Base-by-base conservation (phyloP, 1,140 invertebrate genomes). In the Pseudomyrmex dendroicus region DNA sequence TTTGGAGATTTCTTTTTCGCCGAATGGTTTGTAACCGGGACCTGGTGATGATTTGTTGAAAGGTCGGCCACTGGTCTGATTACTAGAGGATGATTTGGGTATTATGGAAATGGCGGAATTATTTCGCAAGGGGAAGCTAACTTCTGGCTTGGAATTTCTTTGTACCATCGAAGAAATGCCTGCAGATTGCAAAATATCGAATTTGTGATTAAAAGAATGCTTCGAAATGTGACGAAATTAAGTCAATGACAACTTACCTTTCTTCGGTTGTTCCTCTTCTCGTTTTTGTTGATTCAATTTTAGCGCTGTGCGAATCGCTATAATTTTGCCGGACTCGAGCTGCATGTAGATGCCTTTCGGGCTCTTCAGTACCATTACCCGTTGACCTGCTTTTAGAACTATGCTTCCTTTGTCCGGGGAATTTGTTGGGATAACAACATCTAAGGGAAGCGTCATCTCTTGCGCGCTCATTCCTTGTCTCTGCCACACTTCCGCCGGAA, bases 261-360 rank as follows among this genome's bases (percentile, higher is more conserved):
- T 95, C 80, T 96, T 96, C 2, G 92, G 93, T 0, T 35, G 35
- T n/a, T 95, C 95, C 9, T 95, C 94, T 56, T 95, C 95, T 25
- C 95, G 94, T 44, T 95, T 95, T 91, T 96, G 96, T 84, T 96
- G 96, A 73, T 96, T 96, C 8, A 96, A 94, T 93, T 97, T 97
- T 35, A 97, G 95, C 0, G 96, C 96, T 0, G 97, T 97, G 86
- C 97, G 96, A 82, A 99, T 98, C n/a, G 98, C 98, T 90, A 99
- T 98, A 80, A 99, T 98, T 95, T 98, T 98, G n/a, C 98, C 98
- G 90, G 98, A 98, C 91, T 98, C 98, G 25, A 99, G 94, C 86
- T 99, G 97, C 96, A 99, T 98, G 93, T 99, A 99, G 82, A 99
- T 98, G 50, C 98, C 98, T 94, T 99, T 99, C 0, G 98, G 97